Conservation (phyloP, 2,888 invertebrate species). For the Abrostola tripartita region DNA sequence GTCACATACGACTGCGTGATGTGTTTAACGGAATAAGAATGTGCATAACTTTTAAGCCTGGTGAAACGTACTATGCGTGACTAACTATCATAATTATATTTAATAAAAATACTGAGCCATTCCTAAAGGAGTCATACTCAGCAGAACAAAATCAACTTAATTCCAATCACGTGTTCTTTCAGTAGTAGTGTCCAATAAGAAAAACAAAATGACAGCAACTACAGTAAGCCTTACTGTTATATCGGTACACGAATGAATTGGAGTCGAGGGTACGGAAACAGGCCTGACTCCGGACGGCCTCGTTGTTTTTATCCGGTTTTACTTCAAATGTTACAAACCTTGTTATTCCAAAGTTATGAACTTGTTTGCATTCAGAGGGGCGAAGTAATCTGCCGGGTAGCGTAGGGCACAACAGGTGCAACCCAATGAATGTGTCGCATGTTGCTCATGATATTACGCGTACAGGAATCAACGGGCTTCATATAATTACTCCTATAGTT, state of each 20-base stretch:
- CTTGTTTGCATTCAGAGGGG: slow-evolving; percentile 66
- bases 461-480: slow-evolving; percentile 3
- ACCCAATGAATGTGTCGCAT: slow-evolving; percentile 10
- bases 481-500: neutral
- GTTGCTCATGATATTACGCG: slow-evolving; percentile 12
- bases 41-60: too few relatives aligned
- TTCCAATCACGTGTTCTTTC: neutral
- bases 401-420: slow-evolving; percentile 54
- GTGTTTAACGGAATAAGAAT: too few relatives aligned
- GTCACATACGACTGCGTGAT: too few relatives aligned
- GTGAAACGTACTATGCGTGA: too few relatives aligned
- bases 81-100: too few relatives aligned
- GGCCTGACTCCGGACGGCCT: slow-evolving; percentile 31
- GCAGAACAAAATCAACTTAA: too few relatives aligned
- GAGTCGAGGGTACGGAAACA: slow-evolving; percentile 39
- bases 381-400: slow-evolving; percentile 45
- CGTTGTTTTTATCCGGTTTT: slow-evolving; percentile 59
- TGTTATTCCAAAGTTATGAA: slow-evolving; percentile 67
- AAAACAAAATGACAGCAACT: slow-evolving; percentile 17
- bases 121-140: too few relatives aligned
- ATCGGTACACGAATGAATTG: slow-evolving; percentile 32
- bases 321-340: slow-evolving; percentile 57
- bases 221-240: slow-evolving; percentile 3
- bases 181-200: neutral
- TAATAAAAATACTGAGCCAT: too few relatives aligned